Conservation (phyloP, 2,797 vertebrate genomes). For the Scleropages formosus region DNA sequence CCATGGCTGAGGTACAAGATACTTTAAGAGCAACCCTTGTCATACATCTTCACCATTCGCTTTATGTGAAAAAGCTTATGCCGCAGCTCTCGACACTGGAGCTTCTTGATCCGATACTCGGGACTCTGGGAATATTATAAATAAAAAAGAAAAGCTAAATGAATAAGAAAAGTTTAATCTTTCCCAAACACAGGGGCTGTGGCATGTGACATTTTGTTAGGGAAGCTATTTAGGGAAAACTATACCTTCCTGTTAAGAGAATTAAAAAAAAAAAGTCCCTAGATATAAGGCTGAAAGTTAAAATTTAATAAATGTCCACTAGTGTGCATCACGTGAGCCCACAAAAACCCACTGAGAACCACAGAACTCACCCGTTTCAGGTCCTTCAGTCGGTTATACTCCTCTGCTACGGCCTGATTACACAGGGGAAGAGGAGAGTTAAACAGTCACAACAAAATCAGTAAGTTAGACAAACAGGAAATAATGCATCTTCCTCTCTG, state of each 20-base stretch:
- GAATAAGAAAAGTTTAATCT: neutral
- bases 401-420: conserved; percentile 74
- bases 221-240: neutral
- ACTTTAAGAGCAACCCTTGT: conserved; percentile 64
- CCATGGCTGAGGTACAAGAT: conserved; percentile 2
- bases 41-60: conserved; percentile 74
- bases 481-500: neutral
- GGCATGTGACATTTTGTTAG: neutral
- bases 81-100: conserved; percentile 66
- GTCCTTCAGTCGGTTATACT: conserved; percentile 79
- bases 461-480: neutral
- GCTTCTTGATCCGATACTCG: conserved; percentile 74
- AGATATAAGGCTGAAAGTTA: neutral
- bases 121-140: conserved; percentile 55
- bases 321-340: neutral
- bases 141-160: neutral
- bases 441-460: no score
- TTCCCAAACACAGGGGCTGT: neutral
- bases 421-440: neutral
- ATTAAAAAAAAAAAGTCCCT: no score
- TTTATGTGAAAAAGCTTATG: conserved; percentile 83
- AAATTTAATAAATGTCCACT: neutral
- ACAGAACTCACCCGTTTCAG: conserved; percentile 70
- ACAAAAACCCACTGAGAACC: neutral
- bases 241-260: neutral